phyloP scores from a whole-genome alignment of 2,113 vertebrate species.

The Narcine bancroftii region DNA sequence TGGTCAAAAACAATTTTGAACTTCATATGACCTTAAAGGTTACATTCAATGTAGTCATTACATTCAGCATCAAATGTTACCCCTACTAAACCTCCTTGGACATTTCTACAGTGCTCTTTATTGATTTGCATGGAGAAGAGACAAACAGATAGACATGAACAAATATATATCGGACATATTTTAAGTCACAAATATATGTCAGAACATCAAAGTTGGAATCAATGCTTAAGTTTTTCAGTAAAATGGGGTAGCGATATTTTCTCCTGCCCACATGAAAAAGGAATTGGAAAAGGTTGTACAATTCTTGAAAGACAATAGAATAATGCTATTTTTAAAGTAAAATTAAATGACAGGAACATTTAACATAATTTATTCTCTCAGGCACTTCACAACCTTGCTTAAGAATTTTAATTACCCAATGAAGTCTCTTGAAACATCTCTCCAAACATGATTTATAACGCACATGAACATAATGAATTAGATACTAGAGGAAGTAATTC shows the following conservation, averaged over 20 bases:
- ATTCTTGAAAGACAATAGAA: not conserved
- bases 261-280: too few relatives aligned
- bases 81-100: too few relatives aligned
- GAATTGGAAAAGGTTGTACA: not conserved
- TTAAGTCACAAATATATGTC: not conserved
- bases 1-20: too few relatives aligned
- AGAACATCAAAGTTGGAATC: not conserved
- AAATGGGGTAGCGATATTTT: not conserved
- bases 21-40: too few relatives aligned
- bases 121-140: too few relatives aligned
- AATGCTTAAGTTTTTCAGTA: not conserved
- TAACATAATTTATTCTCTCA: not conserved
- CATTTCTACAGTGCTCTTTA: too few relatives aligned
- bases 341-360: not conserved
- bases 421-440: not conserved
- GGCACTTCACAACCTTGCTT: not conserved
- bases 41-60: too few relatives aligned
- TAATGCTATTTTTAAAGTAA: not conserved
- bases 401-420: not conserved
- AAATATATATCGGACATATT: too few relatives aligned
- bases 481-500: too few relatives aligned
- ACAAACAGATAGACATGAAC: too few relatives aligned
- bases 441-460: not conserved
- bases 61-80: too few relatives aligned
- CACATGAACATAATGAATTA: too few relatives aligned